phyloP scores from a whole-genome alignment of 35 echinoderm and acorn worm genomes.

The Lytechinus variegatus region DNA sequence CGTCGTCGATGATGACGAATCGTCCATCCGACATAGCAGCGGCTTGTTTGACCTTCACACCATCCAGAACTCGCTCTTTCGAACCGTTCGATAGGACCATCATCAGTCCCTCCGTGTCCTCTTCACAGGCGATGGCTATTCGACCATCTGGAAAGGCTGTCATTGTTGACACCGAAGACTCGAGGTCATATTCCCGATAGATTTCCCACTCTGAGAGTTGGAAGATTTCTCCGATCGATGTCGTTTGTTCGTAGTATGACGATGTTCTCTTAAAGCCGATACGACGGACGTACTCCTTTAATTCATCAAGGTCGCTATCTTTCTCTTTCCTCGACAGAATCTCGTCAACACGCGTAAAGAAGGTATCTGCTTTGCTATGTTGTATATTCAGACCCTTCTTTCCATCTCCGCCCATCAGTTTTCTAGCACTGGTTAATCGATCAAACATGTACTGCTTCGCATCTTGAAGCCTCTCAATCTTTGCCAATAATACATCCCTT shows the following conservation, averaged over 20 bases:
- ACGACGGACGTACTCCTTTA: constrained; percentile 32
- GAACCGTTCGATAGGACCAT: background rate
- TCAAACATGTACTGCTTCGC: background rate
- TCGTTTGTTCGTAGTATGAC: background rate
- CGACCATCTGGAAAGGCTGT: constrained; percentile 33
- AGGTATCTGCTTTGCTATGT: background rate
- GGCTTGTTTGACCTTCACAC: constrained; percentile 12
- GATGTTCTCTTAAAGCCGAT: background rate
- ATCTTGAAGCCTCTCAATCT: constrained; percentile 28
- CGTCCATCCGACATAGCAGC: constrained; percentile 24
- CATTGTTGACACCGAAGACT: constrained; percentile 15
- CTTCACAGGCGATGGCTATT: constrained; percentile 26
- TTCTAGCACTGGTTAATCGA: background rate
- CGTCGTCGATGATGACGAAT: constrained; percentile 40
- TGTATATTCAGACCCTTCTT: background rate
- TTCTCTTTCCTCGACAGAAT: background rate
- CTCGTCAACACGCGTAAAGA: constrained; percentile 7
- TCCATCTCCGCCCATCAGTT: background rate
- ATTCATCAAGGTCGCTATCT: background rate
- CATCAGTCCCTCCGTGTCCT: background rate
- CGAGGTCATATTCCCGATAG: constrained; percentile 11
- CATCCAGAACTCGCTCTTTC: constrained; percentile 29
- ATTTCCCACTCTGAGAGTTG: constrained; percentile 33
- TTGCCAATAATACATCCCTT: background rate
- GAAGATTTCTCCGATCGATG: constrained; percentile 41